phyloP scores from a whole-genome alignment of 2,888 invertebrate species.

The Matsumyia berberina region DNA sequence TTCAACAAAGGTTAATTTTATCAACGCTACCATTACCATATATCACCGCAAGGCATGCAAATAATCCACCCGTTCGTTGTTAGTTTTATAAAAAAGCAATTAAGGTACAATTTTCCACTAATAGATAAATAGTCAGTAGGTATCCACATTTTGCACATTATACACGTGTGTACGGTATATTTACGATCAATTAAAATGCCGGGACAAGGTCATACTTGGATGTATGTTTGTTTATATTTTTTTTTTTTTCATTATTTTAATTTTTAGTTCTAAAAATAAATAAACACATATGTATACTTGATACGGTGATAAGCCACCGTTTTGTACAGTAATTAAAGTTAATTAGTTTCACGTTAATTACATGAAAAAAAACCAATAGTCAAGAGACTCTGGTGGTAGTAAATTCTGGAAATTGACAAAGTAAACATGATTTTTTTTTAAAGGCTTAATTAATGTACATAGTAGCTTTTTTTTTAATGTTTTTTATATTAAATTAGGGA shows the following conservation, averaged over 20 bases:
- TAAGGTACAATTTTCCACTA: slow-evolving; percentile 1
- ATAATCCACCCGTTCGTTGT: too few relatives aligned
- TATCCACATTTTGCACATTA: neutral
- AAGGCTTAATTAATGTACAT: too few relatives aligned
- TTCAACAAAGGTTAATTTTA: too few relatives aligned
- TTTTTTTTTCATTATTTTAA: neutral
- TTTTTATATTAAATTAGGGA: too few relatives aligned
- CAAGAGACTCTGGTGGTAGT: too few relatives aligned
- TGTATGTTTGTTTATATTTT: neutral
- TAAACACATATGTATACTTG: slow-evolving; percentile 18
- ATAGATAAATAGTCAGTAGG: neutral
- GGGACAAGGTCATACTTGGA: slow-evolving; percentile 16
- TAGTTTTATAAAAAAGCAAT: neutral
- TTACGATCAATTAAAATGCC: slow-evolving; percentile 17
- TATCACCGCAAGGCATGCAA: too few relatives aligned
- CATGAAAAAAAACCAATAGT: slow-evolving; percentile 1
- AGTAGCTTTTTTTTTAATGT: too few relatives aligned
- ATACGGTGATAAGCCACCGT: slow-evolving; percentile 29
- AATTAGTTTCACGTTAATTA: slow-evolving; percentile 48
- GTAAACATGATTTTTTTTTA: too few relatives aligned
- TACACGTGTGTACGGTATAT: neutral
- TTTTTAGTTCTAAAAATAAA: slow-evolving; percentile 29
- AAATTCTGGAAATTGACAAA: too few relatives aligned
- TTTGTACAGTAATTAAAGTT: slow-evolving; percentile 44
- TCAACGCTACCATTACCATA: too few relatives aligned